Conservation (phyloP, 2,888 invertebrate species). For the Drosophila suboccidentalis region DNA sequence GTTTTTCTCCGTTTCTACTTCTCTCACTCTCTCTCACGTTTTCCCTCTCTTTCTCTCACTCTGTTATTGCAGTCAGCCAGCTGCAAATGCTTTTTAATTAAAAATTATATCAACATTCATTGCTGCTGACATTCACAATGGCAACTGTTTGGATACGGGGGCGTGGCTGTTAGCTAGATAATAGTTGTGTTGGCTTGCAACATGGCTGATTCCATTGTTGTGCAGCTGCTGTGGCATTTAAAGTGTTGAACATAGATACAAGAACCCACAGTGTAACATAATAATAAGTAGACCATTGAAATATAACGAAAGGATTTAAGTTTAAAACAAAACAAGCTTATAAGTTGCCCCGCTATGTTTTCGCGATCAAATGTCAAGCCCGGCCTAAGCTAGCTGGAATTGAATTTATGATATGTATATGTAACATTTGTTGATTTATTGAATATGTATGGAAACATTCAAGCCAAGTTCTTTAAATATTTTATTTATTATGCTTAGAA, state of each 20-base stretch:
- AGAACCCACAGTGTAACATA: not conserved
- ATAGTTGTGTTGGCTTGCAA: constrained; percentile 41
- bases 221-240: constrained; percentile 25
- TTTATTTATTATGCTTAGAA: too few species aligned
- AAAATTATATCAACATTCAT: constrained; percentile 74
- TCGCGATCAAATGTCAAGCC: not conserved
- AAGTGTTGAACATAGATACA: constrained; percentile 35
- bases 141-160: constrained; percentile 26
- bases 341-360: not conserved
- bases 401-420: not conserved
- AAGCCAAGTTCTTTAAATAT: too few species aligned
- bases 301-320: constrained; percentile 16
- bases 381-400: not conserved
- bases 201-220: constrained; percentile 41
- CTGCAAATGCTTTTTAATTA: constrained; percentile 75
- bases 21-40: not conserved
- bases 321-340: constrained; percentile 1
- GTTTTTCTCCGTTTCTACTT: constrained; percentile 14
- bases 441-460: not conserved
- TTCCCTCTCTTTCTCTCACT: not conserved
- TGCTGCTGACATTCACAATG: constrained; percentile 47
- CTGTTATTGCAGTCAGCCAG: constrained; percentile 21
- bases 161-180: constrained; percentile 38
- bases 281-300: constrained; percentile 16
- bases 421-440: not conserved